phyloP scores from a whole-genome alignment of 2,888 invertebrate species.

The Tanypteryx hageni region DNA sequence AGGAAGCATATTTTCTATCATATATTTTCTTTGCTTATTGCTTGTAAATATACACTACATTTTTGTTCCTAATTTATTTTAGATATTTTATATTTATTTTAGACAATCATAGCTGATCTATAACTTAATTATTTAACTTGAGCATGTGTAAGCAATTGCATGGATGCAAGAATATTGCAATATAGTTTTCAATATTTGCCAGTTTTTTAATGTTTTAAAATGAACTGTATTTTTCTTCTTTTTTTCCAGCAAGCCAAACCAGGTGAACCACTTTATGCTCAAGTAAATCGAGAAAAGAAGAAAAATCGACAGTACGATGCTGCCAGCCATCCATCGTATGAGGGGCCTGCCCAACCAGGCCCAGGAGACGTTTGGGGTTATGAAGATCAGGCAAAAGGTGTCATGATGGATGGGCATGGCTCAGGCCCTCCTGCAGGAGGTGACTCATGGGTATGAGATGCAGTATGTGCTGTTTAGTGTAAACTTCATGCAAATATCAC shows the following conservation, averaged over 20 bases:
- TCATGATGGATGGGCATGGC: slow-evolving; percentile 69
- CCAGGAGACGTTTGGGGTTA: slow-evolving; percentile 71
- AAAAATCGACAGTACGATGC: slow-evolving; percentile 76
- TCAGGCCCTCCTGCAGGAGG: slow-evolving; percentile 72
- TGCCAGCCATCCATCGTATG: slow-evolving; percentile 67
- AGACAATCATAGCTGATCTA: neutral
- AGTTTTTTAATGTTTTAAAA: neutral
- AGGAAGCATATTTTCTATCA: neutral
- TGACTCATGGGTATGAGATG: slow-evolving; percentile 77
- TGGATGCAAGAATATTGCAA: neutral
- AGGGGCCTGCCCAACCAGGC: slow-evolving; percentile 69
- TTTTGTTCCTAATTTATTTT: neutral
- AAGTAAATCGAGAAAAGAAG: slow-evolving; percentile 82
- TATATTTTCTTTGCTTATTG: neutral
- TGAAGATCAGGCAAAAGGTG: slow-evolving; percentile 70
- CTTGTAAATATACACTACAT: neutral
- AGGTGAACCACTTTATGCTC: slow-evolving; percentile 82
- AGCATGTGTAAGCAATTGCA: slow-evolving; percentile 38
- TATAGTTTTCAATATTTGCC: neutral
- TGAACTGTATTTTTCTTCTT: slow-evolving; percentile 11
- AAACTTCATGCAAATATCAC: slow-evolving; percentile 31
- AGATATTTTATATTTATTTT: neutral
- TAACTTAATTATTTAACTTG: neutral
- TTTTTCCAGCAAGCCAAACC: slow-evolving; percentile 76
- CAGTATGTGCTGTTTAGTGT: neutral